Base-by-base conservation (phyloP, 2,888 invertebrate species). In the Platypus cylindrus region DNA sequence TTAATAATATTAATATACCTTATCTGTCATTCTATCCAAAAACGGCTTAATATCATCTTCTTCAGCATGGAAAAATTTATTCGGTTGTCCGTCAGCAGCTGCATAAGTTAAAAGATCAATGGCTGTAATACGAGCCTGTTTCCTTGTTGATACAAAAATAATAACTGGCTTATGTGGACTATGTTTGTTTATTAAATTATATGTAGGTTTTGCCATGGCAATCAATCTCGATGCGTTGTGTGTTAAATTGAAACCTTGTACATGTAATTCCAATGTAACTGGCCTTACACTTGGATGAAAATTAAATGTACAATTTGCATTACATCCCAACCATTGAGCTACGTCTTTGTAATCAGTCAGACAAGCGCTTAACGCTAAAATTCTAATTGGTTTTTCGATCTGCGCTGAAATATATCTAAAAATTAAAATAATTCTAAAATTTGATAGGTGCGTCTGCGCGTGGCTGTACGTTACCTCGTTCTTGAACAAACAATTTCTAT, bases 281-380 rank as follows among this genome's bases (percentile, higher is more conserved):
- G 97, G 98, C 2, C 98, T 69, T 2, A 97, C 95, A 54, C 90
- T 93, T 0, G 98, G 97, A 56, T 97, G 95, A 66, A 99, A 99
- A 68, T 98, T 99, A 65, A 97, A 99, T 2, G 91, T 87, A 16
- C 84, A 79, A 49, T 90, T 87, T 2, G 91, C 76, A 49, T 82
- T 83, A 54, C 94, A 94, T 13, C 95, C 95, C 26, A 97, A 66
- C 97, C 97, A 97, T 55, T 91, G 89, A 0, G 93, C 83, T 3
- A 94, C 79, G 62, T 97, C 95, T 45, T 86, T 76, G 0, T 97
- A 94, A 66, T 97, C 95, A 11, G 90, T 85, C 31, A 98, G 66
- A 0, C 97, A 93, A 0, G 93, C 81, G 3, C 91, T 89, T 9
- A 99, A 65, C 0, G 95, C 93, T 18, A 99, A 78, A 34, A 99